Evolutionary conservation across 2,113 vertebrate genomes (phyloP).

Genomic region (Penelope pileata): DNA sequence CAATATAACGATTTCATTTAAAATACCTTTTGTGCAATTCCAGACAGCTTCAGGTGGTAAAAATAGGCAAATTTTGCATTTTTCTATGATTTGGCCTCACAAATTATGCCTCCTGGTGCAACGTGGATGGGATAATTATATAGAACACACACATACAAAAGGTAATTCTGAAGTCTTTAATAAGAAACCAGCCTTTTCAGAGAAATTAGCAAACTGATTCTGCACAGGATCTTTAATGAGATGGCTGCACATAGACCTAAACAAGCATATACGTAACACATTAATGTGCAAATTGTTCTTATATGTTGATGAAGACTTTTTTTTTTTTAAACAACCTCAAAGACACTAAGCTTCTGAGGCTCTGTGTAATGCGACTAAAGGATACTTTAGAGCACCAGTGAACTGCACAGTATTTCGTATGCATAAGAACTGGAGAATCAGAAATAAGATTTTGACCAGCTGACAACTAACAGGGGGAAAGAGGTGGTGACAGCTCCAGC

Average conservation of each 20-base stretch:
- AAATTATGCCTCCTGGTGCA: not conserved
- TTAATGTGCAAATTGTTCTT: fast-evolving
- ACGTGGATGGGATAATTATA: not conserved
- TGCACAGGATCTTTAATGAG: not conserved
- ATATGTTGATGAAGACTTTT: no score
- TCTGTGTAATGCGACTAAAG: not conserved
- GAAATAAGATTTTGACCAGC: not conserved
- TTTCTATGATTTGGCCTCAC: not conserved
- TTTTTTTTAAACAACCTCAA: not conserved
- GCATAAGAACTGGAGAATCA: not conserved
- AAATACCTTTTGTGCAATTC: constrained; percentile 7
- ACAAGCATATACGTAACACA: not conserved
- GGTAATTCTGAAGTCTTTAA: not conserved
- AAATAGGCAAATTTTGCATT: not conserved
- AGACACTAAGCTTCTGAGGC: not conserved
- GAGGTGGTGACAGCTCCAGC: not conserved
- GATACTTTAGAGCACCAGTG: not conserved
- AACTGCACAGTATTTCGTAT: not conserved
- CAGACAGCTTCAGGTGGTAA: not conserved
- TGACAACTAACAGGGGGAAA: not conserved
- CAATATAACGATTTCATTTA: constrained; percentile 9
- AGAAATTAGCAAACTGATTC: not conserved
- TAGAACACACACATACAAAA: not conserved
- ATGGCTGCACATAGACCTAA: not conserved
- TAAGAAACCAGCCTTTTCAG: not conserved